Percentiles rank a stretch among this genome's conserved stretches.
These are phyloP conservation scores for Drosophila formosana DNA, from an alignment of 2,888 invertebrate genomes.

Conservation along the genomic window DNA sequence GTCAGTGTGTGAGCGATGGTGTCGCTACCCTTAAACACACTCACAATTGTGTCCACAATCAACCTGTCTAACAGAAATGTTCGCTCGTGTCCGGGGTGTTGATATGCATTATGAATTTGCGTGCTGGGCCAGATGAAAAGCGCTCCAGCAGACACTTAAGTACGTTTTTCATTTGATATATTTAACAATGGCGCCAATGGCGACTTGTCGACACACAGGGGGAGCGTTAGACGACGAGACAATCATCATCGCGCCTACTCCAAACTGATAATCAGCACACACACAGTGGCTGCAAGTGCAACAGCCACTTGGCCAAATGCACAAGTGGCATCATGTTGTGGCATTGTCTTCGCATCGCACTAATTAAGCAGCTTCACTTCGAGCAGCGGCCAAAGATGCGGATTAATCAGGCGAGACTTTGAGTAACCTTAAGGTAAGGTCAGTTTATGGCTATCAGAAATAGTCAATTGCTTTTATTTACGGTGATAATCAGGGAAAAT, in stretches of 20 bases:
- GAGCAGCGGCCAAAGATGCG: too few species aligned
- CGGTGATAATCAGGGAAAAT: too few species aligned
- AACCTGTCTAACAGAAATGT: slow-evolving; percentile 44
- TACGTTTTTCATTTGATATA: slow-evolving; percentile 72
- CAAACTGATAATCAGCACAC: slow-evolving; percentile 47
- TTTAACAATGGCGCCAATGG: slow-evolving; percentile 57
- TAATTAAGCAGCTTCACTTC: neutral
- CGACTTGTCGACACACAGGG: neutral
- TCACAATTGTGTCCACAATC: slow-evolving; percentile 5
- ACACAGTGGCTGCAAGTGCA: neutral
- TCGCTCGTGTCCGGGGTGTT: slow-evolving; percentile 36
- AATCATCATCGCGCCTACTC: slow-evolving; percentile 43
- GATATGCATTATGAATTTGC: slow-evolving; percentile 67
- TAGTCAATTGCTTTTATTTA: too few species aligned
- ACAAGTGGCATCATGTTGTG: slow-evolving; percentile 5
- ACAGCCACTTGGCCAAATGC: slow-evolving; percentile 1
- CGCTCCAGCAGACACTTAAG: slow-evolving; percentile 68
- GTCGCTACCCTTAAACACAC: neutral
- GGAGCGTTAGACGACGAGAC: slow-evolving; percentile 26
- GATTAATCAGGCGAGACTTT: too few species aligned
- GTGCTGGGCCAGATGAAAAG: slow-evolving; percentile 62
- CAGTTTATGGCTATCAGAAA: too few species aligned
- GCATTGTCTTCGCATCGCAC: neutral
- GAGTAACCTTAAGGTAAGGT: too few species aligned
- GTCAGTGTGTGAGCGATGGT: neutral